Conservation (phyloP, 2,113 vertebrate genomes). For the Andinoacara biseriatus region DNA sequence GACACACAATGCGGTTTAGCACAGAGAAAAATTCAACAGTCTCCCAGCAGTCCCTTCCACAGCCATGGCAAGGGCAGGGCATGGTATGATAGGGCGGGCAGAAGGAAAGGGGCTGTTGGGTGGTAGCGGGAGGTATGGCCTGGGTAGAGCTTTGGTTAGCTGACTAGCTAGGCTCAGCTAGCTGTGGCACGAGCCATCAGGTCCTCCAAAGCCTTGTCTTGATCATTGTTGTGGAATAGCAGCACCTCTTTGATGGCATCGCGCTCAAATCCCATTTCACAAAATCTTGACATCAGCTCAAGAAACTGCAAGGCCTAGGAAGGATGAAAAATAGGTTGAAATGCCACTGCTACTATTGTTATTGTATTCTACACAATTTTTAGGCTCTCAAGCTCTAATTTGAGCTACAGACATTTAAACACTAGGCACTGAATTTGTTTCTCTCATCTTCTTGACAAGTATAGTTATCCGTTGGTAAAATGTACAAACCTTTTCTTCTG, state of each 20-base stretch:
- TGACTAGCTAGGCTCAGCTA: slow-evolving; percentile 84
- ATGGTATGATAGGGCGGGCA: slow-evolving; percentile 51
- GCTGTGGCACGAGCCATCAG: slow-evolving; percentile 92
- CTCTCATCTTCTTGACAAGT: not conserved
- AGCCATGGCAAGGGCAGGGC: slow-evolving; percentile 55
- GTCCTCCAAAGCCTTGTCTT: slow-evolving; percentile 94
- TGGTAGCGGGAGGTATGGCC: slow-evolving; percentile 45
- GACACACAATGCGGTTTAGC: slow-evolving; percentile 61
- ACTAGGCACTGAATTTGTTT: not conserved
- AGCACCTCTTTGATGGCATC: slow-evolving; percentile 95
- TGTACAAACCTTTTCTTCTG: slow-evolving; percentile 93
- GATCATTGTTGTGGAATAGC: slow-evolving; percentile 93
- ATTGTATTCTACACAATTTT: not conserved
- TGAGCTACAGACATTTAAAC: not conserved
- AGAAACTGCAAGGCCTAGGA: slow-evolving; percentile 92
- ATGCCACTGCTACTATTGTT: not conserved
- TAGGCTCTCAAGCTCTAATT: not conserved
- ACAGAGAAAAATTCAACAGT: slow-evolving; percentile 57
- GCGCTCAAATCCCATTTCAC: slow-evolving; percentile 98
- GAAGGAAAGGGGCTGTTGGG: slow-evolving; percentile 54
- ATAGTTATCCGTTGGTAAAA: not conserved
- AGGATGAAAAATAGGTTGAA: not conserved
- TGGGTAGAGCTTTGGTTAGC: slow-evolving; percentile 28
- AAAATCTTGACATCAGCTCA: slow-evolving; percentile 96
- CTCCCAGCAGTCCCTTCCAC: slow-evolving; percentile 53